phyloP scores from a whole-genome alignment of 2,797 vertebrate genomes.

The Astyanax mexicanus region DNA sequence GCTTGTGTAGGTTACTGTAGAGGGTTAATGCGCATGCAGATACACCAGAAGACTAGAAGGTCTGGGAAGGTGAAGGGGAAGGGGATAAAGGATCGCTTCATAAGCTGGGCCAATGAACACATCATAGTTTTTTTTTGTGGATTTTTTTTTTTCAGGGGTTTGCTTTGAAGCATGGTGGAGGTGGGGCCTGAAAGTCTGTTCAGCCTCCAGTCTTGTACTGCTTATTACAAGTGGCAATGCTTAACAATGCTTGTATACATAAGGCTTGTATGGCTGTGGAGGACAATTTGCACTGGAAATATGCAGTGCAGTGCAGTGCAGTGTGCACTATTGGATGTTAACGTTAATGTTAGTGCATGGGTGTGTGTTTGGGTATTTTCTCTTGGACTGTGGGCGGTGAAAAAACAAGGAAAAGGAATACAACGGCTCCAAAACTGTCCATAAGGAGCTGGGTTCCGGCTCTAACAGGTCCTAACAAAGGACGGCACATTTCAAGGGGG shows the following conservation, averaged over 20 bases:
- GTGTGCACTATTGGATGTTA: neutral
- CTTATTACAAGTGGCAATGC: neutral
- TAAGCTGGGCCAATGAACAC: slow-evolving; percentile 36
- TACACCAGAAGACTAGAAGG: slow-evolving; percentile 17
- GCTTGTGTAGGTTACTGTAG: slow-evolving; percentile 13
- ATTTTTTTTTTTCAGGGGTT: too few relatives aligned
- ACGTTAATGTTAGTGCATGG: slow-evolving; percentile 12
- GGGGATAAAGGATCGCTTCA: neutral
- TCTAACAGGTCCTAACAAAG: slow-evolving; percentile 55
- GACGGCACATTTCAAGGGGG: slow-evolving; percentile 43
- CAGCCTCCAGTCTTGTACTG: slow-evolving; percentile 21
- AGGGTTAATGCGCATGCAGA: slow-evolving; percentile 42
- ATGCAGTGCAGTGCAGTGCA: too few relatives aligned
- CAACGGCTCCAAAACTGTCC: slow-evolving; percentile 45
- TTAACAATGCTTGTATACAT: too few relatives aligned
- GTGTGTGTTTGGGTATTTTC: slow-evolving; percentile 46
- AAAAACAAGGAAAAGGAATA: neutral
- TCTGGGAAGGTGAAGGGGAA: slow-evolving; percentile 3
- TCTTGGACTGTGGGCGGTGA: slow-evolving; percentile 50
- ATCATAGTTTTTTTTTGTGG: too few relatives aligned
- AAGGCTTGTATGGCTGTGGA: neutral
- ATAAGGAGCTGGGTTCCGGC: slow-evolving; percentile 45
- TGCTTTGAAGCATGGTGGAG: slow-evolving; percentile 14
- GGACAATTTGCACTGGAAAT: neutral
- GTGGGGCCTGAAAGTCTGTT: slow-evolving; percentile 36